Percentiles rank a stretch among this genome's conserved stretches.
phyloP scores from a whole-genome alignment of 2,888 invertebrate genomes.

The Hybos culiciformis region DNA sequence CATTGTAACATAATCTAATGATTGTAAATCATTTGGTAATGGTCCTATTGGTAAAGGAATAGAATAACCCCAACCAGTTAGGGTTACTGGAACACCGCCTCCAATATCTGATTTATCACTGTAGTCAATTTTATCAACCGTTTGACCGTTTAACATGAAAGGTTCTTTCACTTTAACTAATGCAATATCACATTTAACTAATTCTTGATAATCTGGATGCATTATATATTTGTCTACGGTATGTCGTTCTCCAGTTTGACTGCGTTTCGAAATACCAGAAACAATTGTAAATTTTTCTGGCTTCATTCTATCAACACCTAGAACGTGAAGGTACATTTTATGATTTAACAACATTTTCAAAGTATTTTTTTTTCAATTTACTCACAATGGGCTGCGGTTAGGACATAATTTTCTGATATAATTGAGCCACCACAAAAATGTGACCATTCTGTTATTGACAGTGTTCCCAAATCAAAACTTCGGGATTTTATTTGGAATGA shows the following conservation, averaged over 20 bases:
- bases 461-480: conserved; percentile 11
- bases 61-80: conserved; percentile 32
- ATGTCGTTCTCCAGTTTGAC: conserved; percentile 21
- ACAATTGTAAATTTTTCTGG: conserved; percentile 20
- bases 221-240: conserved; percentile 25
- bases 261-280: conserved; percentile 14
- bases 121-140: conserved; percentile 34
- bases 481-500: conserved; percentile 19
- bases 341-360: too few relatives aligned
- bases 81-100: conserved; percentile 22
- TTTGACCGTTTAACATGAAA: conserved; percentile 23
- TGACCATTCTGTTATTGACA: conserved; percentile 20
- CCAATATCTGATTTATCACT: conserved; percentile 22
- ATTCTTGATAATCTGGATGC: conserved; percentile 28
- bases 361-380: too few relatives aligned
- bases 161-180: conserved; percentile 26
- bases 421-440: conserved; percentile 34
- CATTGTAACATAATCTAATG: conserved; percentile 25
- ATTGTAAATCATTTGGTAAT: conserved; percentile 25
- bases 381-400: conserved; percentile 35
- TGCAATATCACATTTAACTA: conserved; percentile 31
- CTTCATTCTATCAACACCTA: conserved; percentile 22
- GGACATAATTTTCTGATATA: conserved; percentile 25
- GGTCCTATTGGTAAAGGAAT: conserved; percentile 23
- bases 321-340: too few relatives aligned